Base-by-base conservation (phyloP, 2,797 vertebrate genomes). In the Phaenicophaeus curvirostris region DNA sequence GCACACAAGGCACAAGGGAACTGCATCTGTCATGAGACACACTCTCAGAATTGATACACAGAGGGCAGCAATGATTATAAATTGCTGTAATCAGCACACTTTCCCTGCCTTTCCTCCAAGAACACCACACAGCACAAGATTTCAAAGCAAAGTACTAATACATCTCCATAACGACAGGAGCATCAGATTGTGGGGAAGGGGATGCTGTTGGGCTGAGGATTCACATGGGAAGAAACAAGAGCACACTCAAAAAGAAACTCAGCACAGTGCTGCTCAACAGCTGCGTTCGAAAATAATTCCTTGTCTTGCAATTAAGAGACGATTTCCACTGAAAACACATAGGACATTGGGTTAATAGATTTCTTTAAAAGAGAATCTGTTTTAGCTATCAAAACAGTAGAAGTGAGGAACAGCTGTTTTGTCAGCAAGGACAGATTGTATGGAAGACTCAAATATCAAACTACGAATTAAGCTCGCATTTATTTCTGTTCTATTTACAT, bases 341-440 rank as follows among this genome's bases (percentile, higher is more conserved):
- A 98, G 97, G 97, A 97, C 97, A 93, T 85, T 95, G 97, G 96
- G 96, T 97, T 98, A 98, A 98, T 96, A 95, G 97, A 95, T 96
- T 97, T 96, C 95, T 96, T 95, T 93, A 95, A 91, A 97, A 97
- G 97, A 94, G 98, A 98, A 97, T 97, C 96, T 97, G 97, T 87
- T 97, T 97, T 96, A 97, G 96, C 95, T 96, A 97, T 93, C 97
- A 95, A 97, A 97, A 96, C 96, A 97, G 93, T 94, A 79, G 81
- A 96, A 97, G 97, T 89, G 95, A 89, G 97, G 96, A 98, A 97
- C 97, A 98, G 97, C 95, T 97, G 98, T 94, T 98, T 97, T 95
- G 94, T 92, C 94, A 96, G 96, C 18, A 57, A 97, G 97, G 96
- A 97, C 97, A 98, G 96, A 97, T 93, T 97, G 97, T 92, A 96